Evolutionary conservation across 2,113 vertebrate species (phyloP), one percentile per base, ranked within the genome.

Genomic region (Phycodurus eques): DNA sequence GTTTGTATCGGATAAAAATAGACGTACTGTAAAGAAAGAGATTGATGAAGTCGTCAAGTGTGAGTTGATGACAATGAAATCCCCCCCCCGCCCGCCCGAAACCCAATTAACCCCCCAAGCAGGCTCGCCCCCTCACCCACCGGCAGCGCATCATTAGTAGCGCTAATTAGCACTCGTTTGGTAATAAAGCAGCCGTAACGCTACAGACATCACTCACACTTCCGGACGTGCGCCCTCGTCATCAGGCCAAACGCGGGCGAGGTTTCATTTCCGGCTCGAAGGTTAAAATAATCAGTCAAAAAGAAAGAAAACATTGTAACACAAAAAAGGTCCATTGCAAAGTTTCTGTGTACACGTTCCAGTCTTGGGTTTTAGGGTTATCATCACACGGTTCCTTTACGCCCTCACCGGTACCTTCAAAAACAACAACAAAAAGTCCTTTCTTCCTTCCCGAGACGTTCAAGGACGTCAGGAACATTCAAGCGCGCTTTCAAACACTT

Each of bases 41-140:
- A 94, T 87, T 89, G 89, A 94, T 93, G 93, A 92, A 92, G 88
- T 91, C 90, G 93, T 95, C 90, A 93, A 79, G 87, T 88, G 82
- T 87, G 82, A 90, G 89, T 88, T 84, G 77, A 76, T 94, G 92
- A 94, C 92, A 94, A 88, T 27, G 27, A 27, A 27, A 27, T 27
- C 27, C 27, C 27, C 27, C 27, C 27, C n/a, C n/a, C n/a, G n/a
- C n/a, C n/a, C n/a, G n/a, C n/a, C n/a, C 89, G 85, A 93, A 88
- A 94, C 94, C 88, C 49, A 17, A 53, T 56, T 59, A 1, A 12
- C n/a, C 54, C 20, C 31, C 10, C 27, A 27, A 27, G 27, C 27
- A 27, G 27, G 27, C 27, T 27, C 27, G 27, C 13, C 15, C 57
- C 27, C n/a, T 11, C 27, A 15, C 12, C 83, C 27, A 27, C 27